Conservation (phyloP, 92 coral and sea anemone genomes). For the Phymanthus crucifer region DNA sequence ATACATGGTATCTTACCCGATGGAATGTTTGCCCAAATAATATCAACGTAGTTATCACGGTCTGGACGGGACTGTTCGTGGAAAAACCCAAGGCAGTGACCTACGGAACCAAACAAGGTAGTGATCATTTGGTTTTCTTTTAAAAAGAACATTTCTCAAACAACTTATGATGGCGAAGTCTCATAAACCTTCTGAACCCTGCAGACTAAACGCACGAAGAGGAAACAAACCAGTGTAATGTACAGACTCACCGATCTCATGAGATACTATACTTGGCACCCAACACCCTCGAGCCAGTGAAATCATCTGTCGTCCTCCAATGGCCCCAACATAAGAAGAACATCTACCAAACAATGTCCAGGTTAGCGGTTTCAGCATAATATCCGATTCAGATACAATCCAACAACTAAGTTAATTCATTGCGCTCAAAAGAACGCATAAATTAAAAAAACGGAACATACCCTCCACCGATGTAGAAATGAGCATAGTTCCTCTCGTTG, state of each 20-base stretch:
- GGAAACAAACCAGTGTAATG: background rate
- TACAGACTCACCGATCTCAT: conserved; percentile 31
- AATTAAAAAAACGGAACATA: background rate
- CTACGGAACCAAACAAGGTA: background rate
- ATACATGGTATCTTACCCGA: conserved; percentile 16
- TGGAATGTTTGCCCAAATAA: conserved; percentile 39
- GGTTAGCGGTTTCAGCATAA: too few species aligned
- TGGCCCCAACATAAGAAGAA: conserved; percentile 36
- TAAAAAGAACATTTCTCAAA: too few species aligned
- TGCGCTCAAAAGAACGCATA: too few species aligned
- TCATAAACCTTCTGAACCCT: too few species aligned
- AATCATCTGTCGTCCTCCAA: conserved; percentile 34
- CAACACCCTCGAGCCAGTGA: conserved; percentile 46
- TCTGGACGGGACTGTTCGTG: conserved; percentile 53
- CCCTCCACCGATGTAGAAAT: conserved; percentile 31
- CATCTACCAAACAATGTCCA: conserved; percentile 24
- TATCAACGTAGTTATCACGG: conserved; percentile 29
- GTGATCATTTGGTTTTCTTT: too few species aligned
- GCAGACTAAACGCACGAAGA: too few species aligned
- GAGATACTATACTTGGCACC: conserved; percentile 30
- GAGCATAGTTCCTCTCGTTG: conserved; percentile 33
- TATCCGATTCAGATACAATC: too few species aligned
- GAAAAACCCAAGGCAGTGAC: conserved; percentile 43
- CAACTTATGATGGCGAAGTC: too few species aligned
- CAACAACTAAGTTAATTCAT: too few species aligned